These are phyloP conservation scores for Anoplolepis gracilipes DNA, from an alignment of 1,140 invertebrate species.

Conservation along the genomic window DNA sequence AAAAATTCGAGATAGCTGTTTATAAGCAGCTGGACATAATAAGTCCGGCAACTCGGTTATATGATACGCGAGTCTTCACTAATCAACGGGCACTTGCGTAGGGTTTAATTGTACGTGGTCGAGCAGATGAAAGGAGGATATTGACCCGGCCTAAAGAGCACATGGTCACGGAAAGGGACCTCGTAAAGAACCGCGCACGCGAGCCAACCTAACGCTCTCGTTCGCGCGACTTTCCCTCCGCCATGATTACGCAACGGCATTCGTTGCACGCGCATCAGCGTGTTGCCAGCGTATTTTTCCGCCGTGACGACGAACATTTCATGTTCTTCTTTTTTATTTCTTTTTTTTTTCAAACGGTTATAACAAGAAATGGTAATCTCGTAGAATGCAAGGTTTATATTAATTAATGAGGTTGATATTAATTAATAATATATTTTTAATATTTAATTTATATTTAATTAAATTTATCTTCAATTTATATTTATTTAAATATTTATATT, in stretches of 20 bases:
- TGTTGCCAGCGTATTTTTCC: slow-evolving; percentile 48
- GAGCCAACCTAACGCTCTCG: slow-evolving; percentile 67
- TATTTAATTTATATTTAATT: no score
- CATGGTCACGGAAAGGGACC: slow-evolving; percentile 75
- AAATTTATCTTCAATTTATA: no score
- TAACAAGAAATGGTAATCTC: slow-evolving; percentile 17
- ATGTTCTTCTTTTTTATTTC: not conserved
- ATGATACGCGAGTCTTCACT: slow-evolving; percentile 44
- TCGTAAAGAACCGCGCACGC: slow-evolving; percentile 69
- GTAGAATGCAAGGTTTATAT: not conserved
- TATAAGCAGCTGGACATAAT: slow-evolving; percentile 6
- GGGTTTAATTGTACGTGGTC: slow-evolving; percentile 65
- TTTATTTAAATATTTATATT: no score
- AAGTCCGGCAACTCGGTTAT: slow-evolving; percentile 50
- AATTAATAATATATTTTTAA: not conserved
- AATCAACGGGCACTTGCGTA: slow-evolving; percentile 67
- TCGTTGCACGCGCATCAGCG: slow-evolving; percentile 64
- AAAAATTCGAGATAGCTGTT: slow-evolving; percentile 11
- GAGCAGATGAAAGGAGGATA: slow-evolving; percentile 73
- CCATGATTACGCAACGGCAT: slow-evolving; percentile 67
- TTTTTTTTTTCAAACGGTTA: not conserved
- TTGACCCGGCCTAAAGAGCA: slow-evolving; percentile 74
- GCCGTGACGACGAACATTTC: slow-evolving; percentile 29
- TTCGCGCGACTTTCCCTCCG: slow-evolving; percentile 67
- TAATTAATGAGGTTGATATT: slow-evolving; percentile 9